Evolutionary conservation across 2,113 vertebrate genomes (phyloP).

Genomic region (Paradisaea rubra): DNA sequence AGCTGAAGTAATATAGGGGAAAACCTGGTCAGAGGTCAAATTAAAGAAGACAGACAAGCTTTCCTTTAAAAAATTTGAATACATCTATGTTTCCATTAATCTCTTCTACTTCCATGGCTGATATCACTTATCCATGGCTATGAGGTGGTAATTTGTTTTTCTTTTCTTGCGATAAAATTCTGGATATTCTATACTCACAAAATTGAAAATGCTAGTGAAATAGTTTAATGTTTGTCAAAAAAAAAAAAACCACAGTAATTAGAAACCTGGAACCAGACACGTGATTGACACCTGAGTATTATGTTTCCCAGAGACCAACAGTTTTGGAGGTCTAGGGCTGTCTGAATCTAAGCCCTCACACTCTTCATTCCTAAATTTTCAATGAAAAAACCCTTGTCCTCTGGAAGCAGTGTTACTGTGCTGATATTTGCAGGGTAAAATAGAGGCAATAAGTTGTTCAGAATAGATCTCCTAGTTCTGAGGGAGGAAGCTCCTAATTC

Average conservation of each 20-base stretch:
- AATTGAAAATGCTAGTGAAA: not conserved
- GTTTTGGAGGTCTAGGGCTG: not conserved
- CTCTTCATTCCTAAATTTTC: not conserved
- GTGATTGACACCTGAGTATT: not conserved
- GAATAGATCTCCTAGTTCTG: not conserved
- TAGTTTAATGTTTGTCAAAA: not conserved
- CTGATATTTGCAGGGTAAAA: not conserved
- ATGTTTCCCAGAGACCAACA: not conserved
- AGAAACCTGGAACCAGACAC: not conserved
- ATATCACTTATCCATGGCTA: not conserved
- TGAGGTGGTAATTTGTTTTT: not conserved
- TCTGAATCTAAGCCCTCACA: not conserved
- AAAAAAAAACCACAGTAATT: not conserved
- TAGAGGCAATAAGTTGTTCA: not conserved
- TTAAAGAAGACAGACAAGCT: not conserved
- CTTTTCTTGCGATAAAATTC: not conserved
- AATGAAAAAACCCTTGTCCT: not conserved
- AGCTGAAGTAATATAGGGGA: not conserved
- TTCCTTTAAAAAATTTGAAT: not conserved
- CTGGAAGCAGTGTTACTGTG: not conserved
- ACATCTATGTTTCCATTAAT: not conserved
- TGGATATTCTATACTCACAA: not conserved
- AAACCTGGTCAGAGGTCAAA: not conserved
- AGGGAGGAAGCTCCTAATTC: not conserved
- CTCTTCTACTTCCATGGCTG: not conserved